Base-by-base conservation (phyloP, 2,113 vertebrate genomes). In the Petaurus breviceps region DNA sequence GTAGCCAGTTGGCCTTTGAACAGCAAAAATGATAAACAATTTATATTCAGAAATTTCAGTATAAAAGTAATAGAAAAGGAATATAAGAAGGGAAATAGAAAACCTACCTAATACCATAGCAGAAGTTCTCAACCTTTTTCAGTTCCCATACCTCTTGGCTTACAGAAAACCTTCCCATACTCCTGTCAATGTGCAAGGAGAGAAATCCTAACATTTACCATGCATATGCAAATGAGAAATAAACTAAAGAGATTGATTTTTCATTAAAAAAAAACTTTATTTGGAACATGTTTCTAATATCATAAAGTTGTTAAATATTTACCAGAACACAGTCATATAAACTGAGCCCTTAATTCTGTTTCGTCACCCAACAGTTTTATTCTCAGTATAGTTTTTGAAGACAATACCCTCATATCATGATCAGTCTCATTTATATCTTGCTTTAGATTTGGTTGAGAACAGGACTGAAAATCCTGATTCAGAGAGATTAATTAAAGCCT, bases 1-100 rank as follows among this genome's bases (percentile, higher is more conserved):
- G 19, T 84, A 84, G n/a, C 2, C 43, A 43, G 68, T 57, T 24
- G 37, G 10, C 54, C 31, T 96, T 92, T 92, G 77, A 91, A 91
- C 19, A 93, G 54, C 46, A 96, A 92, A 10, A 25, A n/a, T 61
- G n/a, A 94, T 77, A 7, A 25, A 47, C 49, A 49, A 94, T 77
- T 92, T 54, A 49, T 61, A 52, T 49, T 92, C 89, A 51, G 37
- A 53, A 47, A 1, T 50, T 26, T 61, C 50, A 84, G 68, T 16
- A 77, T 51, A 47, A n/a, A 51, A 43, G 25, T 61, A 47, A 52
- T 47, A 68, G 37, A 8, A 94, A 54, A 55, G 49, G 10, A 16
- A 95, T 61, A 89, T 49, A 49, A 49, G 47, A 49, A 49, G 47
- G 47, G 47, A 49, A 49, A 49, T 49, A 49, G 47, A 51, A 31